Percentiles rank a stretch among this genome's conserved stretches.
These are phyloP conservation scores for Exocentrus adspersus DNA, from an alignment of 2,888 invertebrate species.

Conservation along the genomic window DNA sequence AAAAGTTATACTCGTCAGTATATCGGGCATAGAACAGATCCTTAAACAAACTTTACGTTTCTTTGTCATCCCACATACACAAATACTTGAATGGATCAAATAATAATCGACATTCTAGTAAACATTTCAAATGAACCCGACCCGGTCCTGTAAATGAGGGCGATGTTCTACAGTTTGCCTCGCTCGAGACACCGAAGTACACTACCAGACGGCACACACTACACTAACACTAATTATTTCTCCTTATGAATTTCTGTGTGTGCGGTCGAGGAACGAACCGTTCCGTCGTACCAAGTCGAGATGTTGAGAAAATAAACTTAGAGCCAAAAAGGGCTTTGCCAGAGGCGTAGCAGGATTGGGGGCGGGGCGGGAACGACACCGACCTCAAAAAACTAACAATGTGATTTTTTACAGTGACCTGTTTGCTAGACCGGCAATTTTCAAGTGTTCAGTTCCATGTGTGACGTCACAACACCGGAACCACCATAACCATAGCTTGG, in stretches of 20 bases:
- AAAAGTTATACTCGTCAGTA: too few relatives aligned
- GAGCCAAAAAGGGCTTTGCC: conserved; percentile 36
- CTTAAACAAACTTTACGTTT: not conserved
- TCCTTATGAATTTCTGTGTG: conserved; percentile 31
- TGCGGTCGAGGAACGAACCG: conserved; percentile 36
- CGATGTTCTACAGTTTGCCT: conserved; percentile 33
- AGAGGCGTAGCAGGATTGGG: conserved; percentile 28
- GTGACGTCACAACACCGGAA: too few relatives aligned
- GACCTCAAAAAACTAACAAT: too few relatives aligned
- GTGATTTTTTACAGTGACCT: too few relatives aligned
- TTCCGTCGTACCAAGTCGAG: conserved; percentile 36
- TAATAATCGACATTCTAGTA: not conserved
- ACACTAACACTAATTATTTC: conserved; percentile 16
- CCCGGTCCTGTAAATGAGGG: conserved; percentile 35
- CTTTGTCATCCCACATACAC: not conserved
- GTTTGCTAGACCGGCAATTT: too few relatives aligned
- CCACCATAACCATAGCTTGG: too few relatives aligned
- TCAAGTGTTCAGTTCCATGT: too few relatives aligned
- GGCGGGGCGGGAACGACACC: too few relatives aligned
- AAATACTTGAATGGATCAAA: not conserved
- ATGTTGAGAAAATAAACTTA: conserved; percentile 32
- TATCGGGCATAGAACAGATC: too few relatives aligned
- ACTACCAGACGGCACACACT: conserved; percentile 16
- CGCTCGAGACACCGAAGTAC: conserved; percentile 32
- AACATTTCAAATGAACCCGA: not conserved